Evolutionary conservation across 2,113 vertebrate species (phyloP), one percentile per base, ranked within the genome.

Genomic region (Orthonyx spaldingii): DNA sequence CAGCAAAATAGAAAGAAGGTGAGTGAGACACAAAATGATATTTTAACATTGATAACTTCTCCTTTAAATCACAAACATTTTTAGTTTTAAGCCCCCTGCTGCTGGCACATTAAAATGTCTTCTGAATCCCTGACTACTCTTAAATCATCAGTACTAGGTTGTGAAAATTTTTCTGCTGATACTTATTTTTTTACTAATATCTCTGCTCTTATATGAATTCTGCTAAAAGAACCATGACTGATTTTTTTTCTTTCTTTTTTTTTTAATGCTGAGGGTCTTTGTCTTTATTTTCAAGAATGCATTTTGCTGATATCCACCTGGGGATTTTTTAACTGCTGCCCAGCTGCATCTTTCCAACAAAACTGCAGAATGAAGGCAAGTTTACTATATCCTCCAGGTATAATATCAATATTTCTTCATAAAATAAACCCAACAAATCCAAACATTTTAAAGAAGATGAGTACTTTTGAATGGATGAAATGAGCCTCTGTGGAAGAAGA

Each of bases 121-220:
- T 81, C 79, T 78, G 68, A 96, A 89, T 95, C 93, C 90, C 93
- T 90, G 89, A 93, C 93, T 95, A 87, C 85, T 87, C 82, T 70
- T 95, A 96, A 96, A 96, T 94, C 89, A 96, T 87, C 66, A 78
- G 70, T 75, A 81, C 66, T 94, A 85, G 21, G 85, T 65, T 93
- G 90, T 90, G 89, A 97, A 93, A 46, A 72, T 65, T 94, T 96
- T 97, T 93, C 84, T 97, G 95, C 94, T 95, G 93, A 96, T 95
- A 89, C 84, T 95, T 87, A 32, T 56, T 68, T 90, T 96, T 93
- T 95, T 89, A 80, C 69, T 94, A 94, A 72, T 93, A 88, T 90
- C 52, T 96, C 35, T 91, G 75, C 81, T 95, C 75, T 95, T 95
- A 59, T 26, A 93, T 78, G 87, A 94, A 94, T 80, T 60, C 71